phyloP scores from a whole-genome alignment of 37 sponge, comb jelly and placozoan species.

The Spongilla lacustris region DNA sequence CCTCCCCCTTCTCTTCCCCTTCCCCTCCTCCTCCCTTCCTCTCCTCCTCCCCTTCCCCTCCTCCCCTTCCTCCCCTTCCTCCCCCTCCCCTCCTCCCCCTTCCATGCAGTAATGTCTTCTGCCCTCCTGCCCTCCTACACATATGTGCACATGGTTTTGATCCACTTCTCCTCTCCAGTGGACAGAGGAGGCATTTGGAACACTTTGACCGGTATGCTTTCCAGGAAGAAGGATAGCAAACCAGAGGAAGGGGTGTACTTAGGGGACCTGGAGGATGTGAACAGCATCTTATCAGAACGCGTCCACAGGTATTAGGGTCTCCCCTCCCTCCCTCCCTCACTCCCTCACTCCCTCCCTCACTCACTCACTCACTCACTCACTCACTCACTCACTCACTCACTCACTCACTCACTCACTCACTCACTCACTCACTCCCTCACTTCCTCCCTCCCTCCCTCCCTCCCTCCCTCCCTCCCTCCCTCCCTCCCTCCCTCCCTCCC shows the following conservation, averaged over 20 bases:
- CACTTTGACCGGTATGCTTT: constrained; percentile 44
- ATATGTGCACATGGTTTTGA: no score
- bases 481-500: not conserved
- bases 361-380: not conserved
- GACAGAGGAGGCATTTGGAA: constrained; percentile 51
- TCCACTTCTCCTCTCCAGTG: not conserved
- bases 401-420: no score
- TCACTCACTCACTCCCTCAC: not conserved
- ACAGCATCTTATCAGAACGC: not conserved
- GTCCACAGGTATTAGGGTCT: no score
- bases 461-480: not conserved
- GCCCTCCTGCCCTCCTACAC: no score
- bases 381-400: not conserved
- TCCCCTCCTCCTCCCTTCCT: not conserved
- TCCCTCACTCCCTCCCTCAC: not conserved
- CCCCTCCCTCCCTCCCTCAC: not conserved
- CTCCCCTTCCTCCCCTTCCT: no score
- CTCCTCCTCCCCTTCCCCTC: constrained; percentile 3
- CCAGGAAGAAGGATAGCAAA: constrained; percentile 16
- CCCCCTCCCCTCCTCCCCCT: no score
- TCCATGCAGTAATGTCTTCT: no score
- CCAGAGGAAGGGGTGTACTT: constrained; percentile 81
- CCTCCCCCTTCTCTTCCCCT: not conserved
- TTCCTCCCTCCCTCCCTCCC: not conserved
- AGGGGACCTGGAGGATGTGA: constrained; percentile 67